A percentile compares a stretch with the other conserved stretches of the same genome.
phyloP scores from a whole-genome alignment of 1,140 invertebrate genomes.

The Nephila pilipes region DNA sequence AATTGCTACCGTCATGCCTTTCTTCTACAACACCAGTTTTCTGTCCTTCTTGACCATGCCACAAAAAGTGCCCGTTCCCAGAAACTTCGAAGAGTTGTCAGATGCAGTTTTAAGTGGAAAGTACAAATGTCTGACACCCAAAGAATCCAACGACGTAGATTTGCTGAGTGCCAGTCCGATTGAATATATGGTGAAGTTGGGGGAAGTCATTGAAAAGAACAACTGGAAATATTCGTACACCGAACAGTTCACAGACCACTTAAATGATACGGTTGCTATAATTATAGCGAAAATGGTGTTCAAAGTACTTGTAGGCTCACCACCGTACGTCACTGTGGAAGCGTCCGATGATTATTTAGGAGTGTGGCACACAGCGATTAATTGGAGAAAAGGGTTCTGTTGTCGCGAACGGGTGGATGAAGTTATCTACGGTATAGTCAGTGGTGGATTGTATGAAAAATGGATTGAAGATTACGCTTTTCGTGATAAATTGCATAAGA shows the following conservation, averaged over 20 bases:
- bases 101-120: not conserved
- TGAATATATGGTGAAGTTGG: not conserved
- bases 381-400: not conserved
- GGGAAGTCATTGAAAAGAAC: not conserved
- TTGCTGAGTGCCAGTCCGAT: not conserved
- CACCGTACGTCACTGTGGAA: too few relatives aligned
- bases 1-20: not conserved
- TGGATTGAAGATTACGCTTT: not conserved
- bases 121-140: not conserved
- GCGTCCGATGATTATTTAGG: not conserved
- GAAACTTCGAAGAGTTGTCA: not conserved
- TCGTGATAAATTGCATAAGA: not conserved
- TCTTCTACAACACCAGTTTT: not conserved
- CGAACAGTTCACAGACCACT: not conserved
- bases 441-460: not conserved
- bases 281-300: not conserved
- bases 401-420: not conserved
- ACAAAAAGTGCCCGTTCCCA: too few relatives aligned
- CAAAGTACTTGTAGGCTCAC: not conserved
- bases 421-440: not conserved
- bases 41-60: conserved; percentile 9
- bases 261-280: not conserved
- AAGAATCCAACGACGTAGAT: not conserved
- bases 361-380: not conserved
- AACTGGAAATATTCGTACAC: not conserved